Percentiles rank a stretch among this genome's conserved stretches.
These are phyloP conservation scores for Callionymus lyra DNA, from an alignment of 2,113 vertebrate genomes.

Conservation along the genomic window DNA sequence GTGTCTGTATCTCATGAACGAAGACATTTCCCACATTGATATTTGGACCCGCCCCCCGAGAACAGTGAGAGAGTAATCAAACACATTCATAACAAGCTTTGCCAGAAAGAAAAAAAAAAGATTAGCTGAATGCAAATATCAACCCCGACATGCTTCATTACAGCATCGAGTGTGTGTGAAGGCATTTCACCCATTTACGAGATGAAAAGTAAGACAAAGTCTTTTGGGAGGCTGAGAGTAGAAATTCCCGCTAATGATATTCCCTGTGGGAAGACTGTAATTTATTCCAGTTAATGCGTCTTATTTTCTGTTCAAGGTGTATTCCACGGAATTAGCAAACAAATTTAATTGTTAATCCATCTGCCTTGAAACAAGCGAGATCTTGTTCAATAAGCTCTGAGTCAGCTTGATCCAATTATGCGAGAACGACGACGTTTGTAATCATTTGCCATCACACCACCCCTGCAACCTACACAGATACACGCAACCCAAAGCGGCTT, in stretches of 20 bases:
- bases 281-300: constrained; percentile 58
- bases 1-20: too few relatives aligned
- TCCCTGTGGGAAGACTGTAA: constrained; percentile 51
- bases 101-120: constrained; percentile 36
- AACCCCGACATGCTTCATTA: constrained; percentile 17
- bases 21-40: too few relatives aligned
- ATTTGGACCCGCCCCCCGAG: too few relatives aligned
- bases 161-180: constrained; percentile 33
- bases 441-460: constrained; percentile 60
- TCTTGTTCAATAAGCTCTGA: constrained; percentile 64
- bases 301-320: constrained; percentile 62
- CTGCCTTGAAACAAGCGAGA: constrained; percentile 59
- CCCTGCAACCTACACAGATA: constrained; percentile 43
- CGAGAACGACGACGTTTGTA: constrained; percentile 60
- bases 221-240: constrained; percentile 48
- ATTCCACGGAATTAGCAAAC: constrained; percentile 53
- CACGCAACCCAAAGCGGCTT: constrained; percentile 44
- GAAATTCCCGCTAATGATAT: constrained; percentile 54
- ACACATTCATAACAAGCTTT: constrained; percentile 13
- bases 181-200: constrained; percentile 28
- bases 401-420: constrained; percentile 69
- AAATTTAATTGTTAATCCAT: constrained; percentile 68
- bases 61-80: neutral
- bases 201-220: constrained; percentile 52
- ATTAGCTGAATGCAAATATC: constrained; percentile 33